Evolutionary conservation across 1,140 invertebrate species (phyloP), one percentile per base, ranked within the genome.

Genomic region (Cyphomyrmex costatus): DNA sequence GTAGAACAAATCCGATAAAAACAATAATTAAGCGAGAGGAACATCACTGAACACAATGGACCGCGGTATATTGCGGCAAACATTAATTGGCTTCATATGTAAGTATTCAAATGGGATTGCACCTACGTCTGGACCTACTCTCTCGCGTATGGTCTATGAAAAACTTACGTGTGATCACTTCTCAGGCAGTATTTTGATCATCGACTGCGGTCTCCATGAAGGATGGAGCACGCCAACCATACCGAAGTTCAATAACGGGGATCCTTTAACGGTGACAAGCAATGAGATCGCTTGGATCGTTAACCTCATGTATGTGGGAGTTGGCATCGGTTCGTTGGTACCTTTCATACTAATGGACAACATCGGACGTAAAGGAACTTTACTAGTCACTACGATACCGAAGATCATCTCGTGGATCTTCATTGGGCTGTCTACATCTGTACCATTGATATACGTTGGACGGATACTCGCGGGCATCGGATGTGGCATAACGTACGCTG

Each of bases 361-460:
- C 68, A 91, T 96, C 79, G 96, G 97, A 8, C 91, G 96, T 60
- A 96, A 96, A 91, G 90, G 93, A 65, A 96, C 96, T 0, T 92
- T 97, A 53, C 87, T 96, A 21, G 88, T 95, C 27, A 94, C 95
- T 3, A 93, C 95, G 0, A 27, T 96, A 51, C 96, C 96, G 0
- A 96, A 96, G 92, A 90, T 96, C 7, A 53, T 93, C 53, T 96
- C 96, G n/a, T 97, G 96, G 96, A 76, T 96, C 12, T 86, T 95
- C 3, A 95, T 96, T 60, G 95, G 94, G 16, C 90, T 94, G 76
- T 91, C 95, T 24, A 74, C 90, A n/a, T 87, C 90, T 86, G 86
- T 94, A 10, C 3, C 56, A 7, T 77, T 87, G 0, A 90, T 95
- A 91, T 96, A 94, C 74, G 16, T 94, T 14, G 96, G 96, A 3